phyloP scores from a whole-genome alignment of 2,888 invertebrate genomes.

The Synanthedon vespiformis region DNA sequence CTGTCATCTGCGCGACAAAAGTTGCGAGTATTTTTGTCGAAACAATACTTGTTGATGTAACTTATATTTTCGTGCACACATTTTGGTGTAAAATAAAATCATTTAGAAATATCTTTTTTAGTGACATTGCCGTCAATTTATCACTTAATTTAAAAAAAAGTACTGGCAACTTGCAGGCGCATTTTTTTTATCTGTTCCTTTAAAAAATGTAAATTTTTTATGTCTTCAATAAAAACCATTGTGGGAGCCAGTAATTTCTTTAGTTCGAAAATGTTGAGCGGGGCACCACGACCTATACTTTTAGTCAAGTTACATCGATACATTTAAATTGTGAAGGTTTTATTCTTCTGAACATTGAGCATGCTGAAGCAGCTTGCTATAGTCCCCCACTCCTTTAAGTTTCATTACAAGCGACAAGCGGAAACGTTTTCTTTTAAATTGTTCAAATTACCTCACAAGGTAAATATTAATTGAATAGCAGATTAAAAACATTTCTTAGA shows the following conservation, averaged over 20 bases:
- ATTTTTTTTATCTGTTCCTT: neutral
- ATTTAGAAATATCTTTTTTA: too few species aligned
- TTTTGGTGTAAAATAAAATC: too few species aligned
- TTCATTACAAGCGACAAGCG: conserved; percentile 12
- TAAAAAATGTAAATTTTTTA: neutral
- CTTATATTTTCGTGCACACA: too few species aligned
- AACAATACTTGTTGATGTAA: too few species aligned
- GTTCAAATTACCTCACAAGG: too few species aligned
- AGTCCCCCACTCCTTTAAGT: conserved; percentile 17
- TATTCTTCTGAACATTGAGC: conserved; percentile 59
- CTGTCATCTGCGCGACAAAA: too few species aligned
- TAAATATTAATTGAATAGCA: too few species aligned
- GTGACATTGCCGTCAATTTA: too few species aligned
- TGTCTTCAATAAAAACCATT: too few species aligned
- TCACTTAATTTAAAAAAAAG: neutral
- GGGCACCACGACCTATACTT: neutral
- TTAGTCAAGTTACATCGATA: conserved; percentile 24
- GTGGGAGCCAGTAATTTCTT: too few species aligned
- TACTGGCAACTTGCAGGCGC: neutral
- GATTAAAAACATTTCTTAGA: too few species aligned
- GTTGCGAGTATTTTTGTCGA: too few species aligned
- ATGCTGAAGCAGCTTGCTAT: conserved; percentile 50
- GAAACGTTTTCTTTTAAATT: neutral
- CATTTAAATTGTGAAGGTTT: conserved; percentile 16
- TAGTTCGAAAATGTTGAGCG: neutral